phyloP scores from a whole-genome alignment of 1,140 invertebrate genomes.

The Saxidomus purpurata region DNA sequence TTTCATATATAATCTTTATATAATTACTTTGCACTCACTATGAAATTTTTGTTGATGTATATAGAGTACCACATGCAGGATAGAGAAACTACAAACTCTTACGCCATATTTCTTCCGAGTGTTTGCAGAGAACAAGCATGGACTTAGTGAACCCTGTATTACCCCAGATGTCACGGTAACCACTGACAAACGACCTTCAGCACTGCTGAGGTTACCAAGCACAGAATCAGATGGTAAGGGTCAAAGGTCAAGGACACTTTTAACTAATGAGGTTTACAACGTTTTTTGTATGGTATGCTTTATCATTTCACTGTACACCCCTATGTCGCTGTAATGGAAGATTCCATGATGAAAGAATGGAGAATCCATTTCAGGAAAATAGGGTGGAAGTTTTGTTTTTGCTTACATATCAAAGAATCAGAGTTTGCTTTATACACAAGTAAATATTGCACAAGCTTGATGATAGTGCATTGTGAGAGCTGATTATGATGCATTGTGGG shows the following conservation, averaged over 20 bases:
- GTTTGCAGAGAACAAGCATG: slow-evolving; percentile 98
- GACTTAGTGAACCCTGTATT: slow-evolving; percentile 94
- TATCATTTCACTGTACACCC: background rate
- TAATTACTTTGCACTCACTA: too few relatives aligned
- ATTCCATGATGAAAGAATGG: background rate
- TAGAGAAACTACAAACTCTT: slow-evolving; percentile 90
- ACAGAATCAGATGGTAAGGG: slow-evolving; percentile 81
- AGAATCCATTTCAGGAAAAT: background rate
- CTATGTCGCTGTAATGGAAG: background rate
- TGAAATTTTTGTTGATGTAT: too few relatives aligned
- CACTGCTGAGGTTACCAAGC: slow-evolving; percentile 48
- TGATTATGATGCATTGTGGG: background rate
- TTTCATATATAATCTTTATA: too few relatives aligned
- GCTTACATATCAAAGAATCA: background rate
- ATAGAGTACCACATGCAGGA: slow-evolving; percentile 88
- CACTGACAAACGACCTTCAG: slow-evolving; percentile 70
- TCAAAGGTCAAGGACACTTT: slow-evolving; percentile 1
- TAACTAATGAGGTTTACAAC: background rate
- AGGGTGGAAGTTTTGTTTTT: background rate
- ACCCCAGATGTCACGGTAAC: slow-evolving; percentile 78
- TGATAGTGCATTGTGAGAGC: background rate
- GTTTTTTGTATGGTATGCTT: background rate
- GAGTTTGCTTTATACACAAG: background rate
- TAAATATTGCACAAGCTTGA: background rate
- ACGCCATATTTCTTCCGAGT: slow-evolving; percentile 98